phyloP scores from a whole-genome alignment of 1,140 invertebrate genomes.

The Orchesella cincta region DNA sequence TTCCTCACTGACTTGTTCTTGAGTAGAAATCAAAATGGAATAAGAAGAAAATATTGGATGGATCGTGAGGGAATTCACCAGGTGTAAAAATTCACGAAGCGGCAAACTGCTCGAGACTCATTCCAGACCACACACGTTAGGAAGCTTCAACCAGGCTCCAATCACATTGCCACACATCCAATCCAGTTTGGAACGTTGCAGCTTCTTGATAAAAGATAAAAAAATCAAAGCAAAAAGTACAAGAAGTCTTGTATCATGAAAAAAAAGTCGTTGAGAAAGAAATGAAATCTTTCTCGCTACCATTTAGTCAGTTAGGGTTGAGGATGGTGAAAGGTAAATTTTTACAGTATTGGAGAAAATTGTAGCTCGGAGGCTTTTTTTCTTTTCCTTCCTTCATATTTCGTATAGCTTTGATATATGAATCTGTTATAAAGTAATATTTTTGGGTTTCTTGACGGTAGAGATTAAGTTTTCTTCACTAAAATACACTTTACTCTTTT shows the following conservation, averaged over 20 bases:
- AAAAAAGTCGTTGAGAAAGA: too few relatives aligned
- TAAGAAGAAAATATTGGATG: neutral
- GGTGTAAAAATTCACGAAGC: constrained; percentile 45
- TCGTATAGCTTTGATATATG: neutral
- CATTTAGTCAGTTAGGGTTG: neutral
- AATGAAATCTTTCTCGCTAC: neutral
- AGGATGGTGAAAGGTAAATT: neutral
- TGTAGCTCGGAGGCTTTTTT: neutral
- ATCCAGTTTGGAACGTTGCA: neutral
- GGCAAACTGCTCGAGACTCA: too few relatives aligned
- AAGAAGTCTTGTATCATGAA: too few relatives aligned
- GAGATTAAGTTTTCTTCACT: too few relatives aligned
- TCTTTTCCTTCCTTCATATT: neutral
- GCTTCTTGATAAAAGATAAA: neutral
- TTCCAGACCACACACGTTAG: too few relatives aligned
- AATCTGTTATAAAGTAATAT: neutral
- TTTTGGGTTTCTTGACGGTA: too few relatives aligned
- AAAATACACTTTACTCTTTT: neutral
- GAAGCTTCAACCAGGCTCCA: neutral
- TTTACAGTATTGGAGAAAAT: neutral
- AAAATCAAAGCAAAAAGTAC: neutral
- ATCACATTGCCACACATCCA: neutral
- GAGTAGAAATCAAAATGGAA: constrained; percentile 15
- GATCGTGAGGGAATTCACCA: constrained; percentile 34
- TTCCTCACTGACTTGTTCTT: too few relatives aligned